Percentiles rank a stretch among this genome's conserved stretches.
Evolutionary conservation across 2,797 vertebrate species (phyloP).

Genomic region (Scolopax rusticola): DNA sequence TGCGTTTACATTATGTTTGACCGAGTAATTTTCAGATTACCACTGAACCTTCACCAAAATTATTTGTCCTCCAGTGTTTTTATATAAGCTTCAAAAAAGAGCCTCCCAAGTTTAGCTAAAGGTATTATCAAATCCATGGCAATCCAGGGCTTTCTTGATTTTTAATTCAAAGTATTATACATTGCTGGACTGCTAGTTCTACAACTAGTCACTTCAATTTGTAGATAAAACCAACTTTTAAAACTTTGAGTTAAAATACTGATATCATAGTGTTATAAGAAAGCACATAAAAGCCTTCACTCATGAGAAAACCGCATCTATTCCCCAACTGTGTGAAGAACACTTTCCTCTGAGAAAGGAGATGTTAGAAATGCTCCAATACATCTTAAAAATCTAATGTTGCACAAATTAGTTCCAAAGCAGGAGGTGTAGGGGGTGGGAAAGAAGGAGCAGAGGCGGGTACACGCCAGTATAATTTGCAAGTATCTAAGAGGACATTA

Average conservation of each 20-base stretch:
- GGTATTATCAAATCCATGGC: not conserved
- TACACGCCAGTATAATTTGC: conserved; percentile 16
- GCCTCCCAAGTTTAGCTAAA: not conserved
- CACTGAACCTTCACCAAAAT: not conserved
- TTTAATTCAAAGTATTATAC: not conserved
- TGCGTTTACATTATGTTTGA: not conserved
- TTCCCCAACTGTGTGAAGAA: not conserved
- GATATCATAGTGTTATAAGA: not conserved
- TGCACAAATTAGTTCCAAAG: not conserved
- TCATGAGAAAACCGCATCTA: not conserved
- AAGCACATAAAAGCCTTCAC: not conserved
- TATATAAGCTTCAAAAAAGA: not conserved
- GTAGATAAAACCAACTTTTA: not conserved
- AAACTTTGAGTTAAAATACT: not conserved
- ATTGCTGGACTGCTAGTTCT: not conserved
- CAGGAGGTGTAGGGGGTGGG: not conserved
- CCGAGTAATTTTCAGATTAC: not conserved
- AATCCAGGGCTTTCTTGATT: not conserved
- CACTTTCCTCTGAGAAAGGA: not conserved
- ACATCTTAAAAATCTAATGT: not conserved
- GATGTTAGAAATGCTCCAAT: not conserved
- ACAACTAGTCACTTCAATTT: not conserved
- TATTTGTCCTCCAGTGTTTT: not conserved
- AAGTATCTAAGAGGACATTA: conserved; percentile 30
- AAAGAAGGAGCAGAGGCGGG: not conserved